Evolutionary conservation across 2,797 vertebrate species (phyloP).

Genomic region (Tangara arthus): DNA sequence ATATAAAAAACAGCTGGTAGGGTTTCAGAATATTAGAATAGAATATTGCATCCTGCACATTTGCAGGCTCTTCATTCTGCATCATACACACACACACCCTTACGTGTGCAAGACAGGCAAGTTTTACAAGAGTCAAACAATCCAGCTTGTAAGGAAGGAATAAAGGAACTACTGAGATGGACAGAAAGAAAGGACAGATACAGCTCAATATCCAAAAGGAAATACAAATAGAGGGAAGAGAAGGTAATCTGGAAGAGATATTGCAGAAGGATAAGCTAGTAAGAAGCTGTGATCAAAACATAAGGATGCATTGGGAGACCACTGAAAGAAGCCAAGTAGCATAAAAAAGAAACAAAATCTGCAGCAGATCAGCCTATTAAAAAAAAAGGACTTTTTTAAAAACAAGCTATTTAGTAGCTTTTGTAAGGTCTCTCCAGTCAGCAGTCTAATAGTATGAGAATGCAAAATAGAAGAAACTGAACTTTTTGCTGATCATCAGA

Average conservation of each 20-base stretch:
- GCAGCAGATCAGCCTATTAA: not conserved
- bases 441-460: not conserved
- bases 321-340: not conserved
- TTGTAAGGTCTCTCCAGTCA: not conserved
- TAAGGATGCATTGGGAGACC: not conserved
- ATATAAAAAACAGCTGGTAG: slow-evolving; percentile 1
- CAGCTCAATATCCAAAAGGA: not conserved
- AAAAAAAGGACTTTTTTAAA: not conserved
- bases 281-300: not conserved
- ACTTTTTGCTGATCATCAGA: not conserved
- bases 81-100: not conserved
- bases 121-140: not conserved
- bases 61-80: not conserved
- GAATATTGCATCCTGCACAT: not conserved
- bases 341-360: not conserved
- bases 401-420: not conserved
- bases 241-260: not conserved
- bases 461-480: not conserved
- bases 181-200: not conserved
- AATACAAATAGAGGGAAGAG: not conserved
- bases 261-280: not conserved
- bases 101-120: not conserved
- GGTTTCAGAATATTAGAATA: not conserved
- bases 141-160: not conserved
- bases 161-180: not conserved